Percentiles rank a stretch among this genome's conserved stretches.
phyloP scores from a whole-genome alignment of 2,797 vertebrate species.

The Adelosebastes latens region DNA sequence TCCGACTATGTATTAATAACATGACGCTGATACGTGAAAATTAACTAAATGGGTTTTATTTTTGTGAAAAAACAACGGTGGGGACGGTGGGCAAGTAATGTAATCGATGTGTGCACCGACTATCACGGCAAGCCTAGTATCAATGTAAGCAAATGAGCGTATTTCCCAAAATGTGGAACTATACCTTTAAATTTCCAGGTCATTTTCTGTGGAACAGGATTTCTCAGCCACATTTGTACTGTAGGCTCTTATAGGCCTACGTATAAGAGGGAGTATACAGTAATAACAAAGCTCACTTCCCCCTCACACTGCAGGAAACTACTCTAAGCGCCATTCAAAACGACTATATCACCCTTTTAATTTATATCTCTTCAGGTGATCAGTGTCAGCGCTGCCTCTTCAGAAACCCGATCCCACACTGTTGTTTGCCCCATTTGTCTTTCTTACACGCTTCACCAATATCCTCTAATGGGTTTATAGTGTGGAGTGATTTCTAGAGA shows the following conservation, averaged over 20 bases:
- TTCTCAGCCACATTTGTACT: neutral
- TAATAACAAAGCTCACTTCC: neutral
- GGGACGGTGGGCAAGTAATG: too few relatives aligned
- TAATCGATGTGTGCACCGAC: too few relatives aligned
- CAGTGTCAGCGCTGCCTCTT: slow-evolving; percentile 8
- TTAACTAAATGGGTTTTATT: too few relatives aligned
- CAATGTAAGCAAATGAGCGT: neutral
- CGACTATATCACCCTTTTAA: neutral
- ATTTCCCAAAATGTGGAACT: neutral
- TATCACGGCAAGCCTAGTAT: neutral
- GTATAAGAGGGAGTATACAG: neutral
- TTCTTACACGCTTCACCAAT: slow-evolving; percentile 31
- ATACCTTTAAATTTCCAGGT: neutral
- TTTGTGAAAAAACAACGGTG: too few relatives aligned
- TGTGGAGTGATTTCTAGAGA: slow-evolving; percentile 33
- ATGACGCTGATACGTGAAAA: too few relatives aligned
- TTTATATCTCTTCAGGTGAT: slow-evolving; percentile 27
- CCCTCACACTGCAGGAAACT: neutral
- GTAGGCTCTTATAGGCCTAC: too few relatives aligned
- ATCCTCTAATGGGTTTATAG: slow-evolving; percentile 41
- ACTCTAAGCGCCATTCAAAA: neutral
- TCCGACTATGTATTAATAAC: too few relatives aligned
- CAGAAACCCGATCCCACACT: neutral
- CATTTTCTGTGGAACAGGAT: neutral
- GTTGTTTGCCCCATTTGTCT: slow-evolving; percentile 32